A percentile compares a stretch with the other conserved stretches of the same genome.
These are phyloP conservation scores for Drosophila neonasuta DNA, from an alignment of 2,888 invertebrate genomes.

Conservation along the genomic window DNA sequence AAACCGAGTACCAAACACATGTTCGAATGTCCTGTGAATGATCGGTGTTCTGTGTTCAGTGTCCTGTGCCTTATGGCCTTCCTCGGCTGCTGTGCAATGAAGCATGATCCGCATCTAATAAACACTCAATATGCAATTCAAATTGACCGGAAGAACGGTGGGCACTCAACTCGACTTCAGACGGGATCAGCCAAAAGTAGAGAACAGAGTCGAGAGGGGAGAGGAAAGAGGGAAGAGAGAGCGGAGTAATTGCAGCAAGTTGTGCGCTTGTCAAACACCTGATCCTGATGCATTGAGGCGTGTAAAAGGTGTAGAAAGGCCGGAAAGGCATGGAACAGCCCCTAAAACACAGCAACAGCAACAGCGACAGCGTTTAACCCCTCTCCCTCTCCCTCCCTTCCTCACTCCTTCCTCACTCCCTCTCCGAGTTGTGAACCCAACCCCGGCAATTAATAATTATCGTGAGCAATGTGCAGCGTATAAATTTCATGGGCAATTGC, in stretches of 20 bases:
- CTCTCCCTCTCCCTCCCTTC: neutral
- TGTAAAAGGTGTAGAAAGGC: constrained; percentile 79
- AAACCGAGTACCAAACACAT: too few species aligned
- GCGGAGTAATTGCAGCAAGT: neutral
- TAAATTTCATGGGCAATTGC: constrained; percentile 80
- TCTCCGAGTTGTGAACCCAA: constrained; percentile 2
- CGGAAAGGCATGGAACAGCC: constrained; percentile 49
- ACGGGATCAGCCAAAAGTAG: constrained; percentile 5
- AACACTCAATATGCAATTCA: constrained; percentile 70
- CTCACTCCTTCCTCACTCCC: neutral
- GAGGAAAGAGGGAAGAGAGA: neutral
- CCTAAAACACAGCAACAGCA: constrained; percentile 34
- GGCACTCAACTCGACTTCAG: constrained; percentile 12
- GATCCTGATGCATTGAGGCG: constrained; percentile 77
- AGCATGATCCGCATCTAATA: constrained; percentile 72
- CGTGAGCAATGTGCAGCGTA: constrained; percentile 53
- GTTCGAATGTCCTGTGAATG: too few species aligned
- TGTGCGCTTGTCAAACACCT: constrained; percentile 74
- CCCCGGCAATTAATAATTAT: constrained; percentile 76
- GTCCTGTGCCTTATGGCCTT: constrained; percentile 4
- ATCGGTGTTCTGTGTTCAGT: too few species aligned
- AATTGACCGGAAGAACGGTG: constrained; percentile 73
- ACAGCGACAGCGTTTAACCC: constrained; percentile 38
- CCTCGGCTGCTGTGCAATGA: constrained; percentile 49
- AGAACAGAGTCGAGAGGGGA: constrained; percentile 3